Base-by-base conservation (phyloP, 2,797 vertebrate species). In the Spondyliosoma cantharus region DNA sequence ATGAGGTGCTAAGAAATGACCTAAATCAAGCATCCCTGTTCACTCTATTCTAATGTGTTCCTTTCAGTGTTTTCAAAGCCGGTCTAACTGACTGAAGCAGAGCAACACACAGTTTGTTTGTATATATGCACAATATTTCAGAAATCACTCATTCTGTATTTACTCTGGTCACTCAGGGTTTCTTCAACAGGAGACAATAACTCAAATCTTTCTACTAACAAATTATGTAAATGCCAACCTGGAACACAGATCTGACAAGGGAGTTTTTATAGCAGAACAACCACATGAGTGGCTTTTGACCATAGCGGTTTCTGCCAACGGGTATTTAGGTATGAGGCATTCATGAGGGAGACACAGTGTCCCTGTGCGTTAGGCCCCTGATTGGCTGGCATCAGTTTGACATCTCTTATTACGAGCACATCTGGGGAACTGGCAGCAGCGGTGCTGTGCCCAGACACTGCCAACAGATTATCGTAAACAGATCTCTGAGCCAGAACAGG, bases 361-460 rank as follows among this genome's bases (percentile, higher is more conserved):
- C 70, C 62, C 65, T 43, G 50, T 70, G 69, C 70, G 65, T 57
- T 74, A 76, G 78, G 57, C 75, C 64, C 64, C n/a, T 57, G 76
- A 83, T 77, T 59, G 82, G 70, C 43, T 82, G 76, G 83, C 83
- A 70, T 74, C 74, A 52, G 59, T 68, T 75, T 85, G 86, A 88
- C 76, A 81, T 54, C 29, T 84, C 81, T 80, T 75, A 84, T 90
- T 90, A 81, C 64, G 59, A 73, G 32, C 73, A 78, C 87, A 91
- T 87, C 85, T 88, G 86, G 81, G 77, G 50, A 60, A 48, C 65
- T 78, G 76, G 80, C 83, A 85, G 77, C 65, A 59, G 69, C 7
- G 60, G 49, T 50, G 13, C 62, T 16, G 37, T 2, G 15, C 29
- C 43, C 46, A 59, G 15, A 70, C 54, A 27, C 64, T 53, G 80